A percentile compares a stretch with the other conserved stretches of the same genome.
These are phyloP conservation scores for Casuarius casuarius DNA, from an alignment of 2,113 vertebrate species.

Conservation along the genomic window DNA sequence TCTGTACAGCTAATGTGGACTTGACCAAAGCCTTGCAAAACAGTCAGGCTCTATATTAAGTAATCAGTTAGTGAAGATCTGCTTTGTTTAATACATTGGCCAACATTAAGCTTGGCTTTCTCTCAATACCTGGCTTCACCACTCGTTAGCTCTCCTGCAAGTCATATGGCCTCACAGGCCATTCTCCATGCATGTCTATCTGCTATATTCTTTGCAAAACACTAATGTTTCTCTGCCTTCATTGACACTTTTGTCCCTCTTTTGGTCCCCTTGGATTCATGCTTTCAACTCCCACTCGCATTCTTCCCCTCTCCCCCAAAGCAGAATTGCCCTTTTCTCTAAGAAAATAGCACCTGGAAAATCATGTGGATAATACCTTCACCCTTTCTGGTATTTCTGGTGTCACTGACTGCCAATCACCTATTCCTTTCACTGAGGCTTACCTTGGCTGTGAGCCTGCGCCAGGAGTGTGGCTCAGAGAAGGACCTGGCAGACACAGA, in stretches of 20 bases:
- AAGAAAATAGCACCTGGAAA: background rate
- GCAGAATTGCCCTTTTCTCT: background rate
- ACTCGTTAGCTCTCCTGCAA: background rate
- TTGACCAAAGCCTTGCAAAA: background rate
- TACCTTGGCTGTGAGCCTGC: background rate
- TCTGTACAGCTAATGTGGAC: background rate
- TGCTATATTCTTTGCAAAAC: background rate
- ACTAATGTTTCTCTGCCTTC: fast-evolving
- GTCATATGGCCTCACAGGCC: background rate
- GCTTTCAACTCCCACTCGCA: background rate
- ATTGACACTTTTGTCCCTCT: background rate
- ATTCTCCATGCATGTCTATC: background rate
- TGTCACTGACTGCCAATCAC: no score
- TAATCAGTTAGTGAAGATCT: background rate
- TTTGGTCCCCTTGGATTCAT: background rate
- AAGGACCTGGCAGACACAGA: background rate
- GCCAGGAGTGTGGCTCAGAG: fast-evolving
- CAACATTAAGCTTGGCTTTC: background rate
- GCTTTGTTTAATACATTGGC: background rate
- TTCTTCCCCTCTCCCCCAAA: background rate
- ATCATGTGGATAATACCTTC: background rate
- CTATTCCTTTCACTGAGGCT: background rate
- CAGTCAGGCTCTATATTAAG: background rate
- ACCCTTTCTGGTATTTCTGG: background rate
- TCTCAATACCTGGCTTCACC: background rate